These are phyloP conservation scores for Danaus melanippus DNA, from an alignment of 1,140 invertebrate species.

Conservation along the genomic window DNA sequence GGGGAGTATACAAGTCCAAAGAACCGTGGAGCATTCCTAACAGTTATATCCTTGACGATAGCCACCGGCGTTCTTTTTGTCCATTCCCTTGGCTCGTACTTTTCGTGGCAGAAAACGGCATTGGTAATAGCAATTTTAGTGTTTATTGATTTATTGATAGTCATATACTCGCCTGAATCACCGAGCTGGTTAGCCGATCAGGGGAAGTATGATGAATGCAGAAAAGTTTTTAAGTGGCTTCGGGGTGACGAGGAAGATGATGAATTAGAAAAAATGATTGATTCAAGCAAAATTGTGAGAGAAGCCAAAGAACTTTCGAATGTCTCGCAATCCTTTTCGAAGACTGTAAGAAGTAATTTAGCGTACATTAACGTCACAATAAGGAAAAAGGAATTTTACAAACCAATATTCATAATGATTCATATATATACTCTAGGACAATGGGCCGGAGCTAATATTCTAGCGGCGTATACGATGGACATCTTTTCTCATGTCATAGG, in stretches of 20 bases:
- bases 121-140: conserved; percentile 61
- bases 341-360: conserved; percentile 17
- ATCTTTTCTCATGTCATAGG: conserved; percentile 70
- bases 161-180: conserved; percentile 76
- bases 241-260: conserved; percentile 54
- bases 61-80: conserved; percentile 67
- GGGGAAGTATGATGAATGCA: conserved; percentile 58
- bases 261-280: conserved; percentile 50
- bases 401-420: conserved; percentile 51
- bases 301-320: conserved; percentile 22
- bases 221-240: conserved; percentile 60
- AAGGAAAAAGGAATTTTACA: conserved; percentile 47
- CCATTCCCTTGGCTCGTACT: conserved; percentile 71
- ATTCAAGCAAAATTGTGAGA: conserved; percentile 29
- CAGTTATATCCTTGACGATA: conserved; percentile 62
- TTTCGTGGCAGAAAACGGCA: conserved; percentile 71
- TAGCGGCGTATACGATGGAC: conserved; percentile 79
- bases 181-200: conserved; percentile 77
- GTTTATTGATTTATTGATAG: conserved; percentile 52
- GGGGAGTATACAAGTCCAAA: conserved; percentile 62
- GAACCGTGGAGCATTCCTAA: conserved; percentile 70
- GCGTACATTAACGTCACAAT: conserved; percentile 23
- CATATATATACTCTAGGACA: conserved; percentile 42
- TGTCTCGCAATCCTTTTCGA: conserved; percentile 17
- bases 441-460: conserved; percentile 48